Evolutionary conservation across 92 coral and sea anemone species (phyloP).

Genomic region (Siderastrea siderea): DNA sequence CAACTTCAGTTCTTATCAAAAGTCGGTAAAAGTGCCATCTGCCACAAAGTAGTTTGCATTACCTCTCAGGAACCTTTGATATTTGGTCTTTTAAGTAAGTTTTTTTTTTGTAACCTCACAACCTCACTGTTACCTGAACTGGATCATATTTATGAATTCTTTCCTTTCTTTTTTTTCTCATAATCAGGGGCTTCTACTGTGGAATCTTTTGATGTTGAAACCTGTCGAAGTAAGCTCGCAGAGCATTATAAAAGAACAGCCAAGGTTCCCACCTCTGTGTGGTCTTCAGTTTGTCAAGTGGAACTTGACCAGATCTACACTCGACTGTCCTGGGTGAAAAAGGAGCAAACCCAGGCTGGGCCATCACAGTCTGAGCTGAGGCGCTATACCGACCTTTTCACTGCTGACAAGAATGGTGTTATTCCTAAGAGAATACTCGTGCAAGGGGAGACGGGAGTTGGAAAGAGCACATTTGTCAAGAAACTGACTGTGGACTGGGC

Average conservation of each 20-base stretch:
- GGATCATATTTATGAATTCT: too few relatives aligned
- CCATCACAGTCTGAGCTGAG: background rate
- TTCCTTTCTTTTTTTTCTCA: too few relatives aligned
- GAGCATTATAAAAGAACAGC: slow-evolving; percentile 19
- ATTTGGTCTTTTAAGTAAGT: too few relatives aligned
- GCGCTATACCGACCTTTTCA: slow-evolving; percentile 21
- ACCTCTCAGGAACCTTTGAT: too few relatives aligned
- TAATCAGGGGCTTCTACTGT: too few relatives aligned
- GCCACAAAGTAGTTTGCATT: too few relatives aligned
- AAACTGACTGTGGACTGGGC: slow-evolving; percentile 49
- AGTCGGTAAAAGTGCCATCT: too few relatives aligned
- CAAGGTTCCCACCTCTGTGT: background rate
- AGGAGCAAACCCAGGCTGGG: background rate
- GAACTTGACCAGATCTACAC: background rate
- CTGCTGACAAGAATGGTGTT: background rate
- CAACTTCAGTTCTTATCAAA: too few relatives aligned
- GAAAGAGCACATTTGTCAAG: slow-evolving; percentile 25
- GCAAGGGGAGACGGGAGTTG: slow-evolving; percentile 36
- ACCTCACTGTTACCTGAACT: too few relatives aligned
- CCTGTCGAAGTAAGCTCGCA: slow-evolving; percentile 3
- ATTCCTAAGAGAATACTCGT: slow-evolving; percentile 18
- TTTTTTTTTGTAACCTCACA: too few relatives aligned
- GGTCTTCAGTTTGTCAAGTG: background rate
- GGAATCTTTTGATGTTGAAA: background rate
- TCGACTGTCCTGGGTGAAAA: too few relatives aligned